These are phyloP conservation scores for Tupiocoris notatus DNA, from an alignment of 2,888 invertebrate genomes.

Conservation along the genomic window DNA sequence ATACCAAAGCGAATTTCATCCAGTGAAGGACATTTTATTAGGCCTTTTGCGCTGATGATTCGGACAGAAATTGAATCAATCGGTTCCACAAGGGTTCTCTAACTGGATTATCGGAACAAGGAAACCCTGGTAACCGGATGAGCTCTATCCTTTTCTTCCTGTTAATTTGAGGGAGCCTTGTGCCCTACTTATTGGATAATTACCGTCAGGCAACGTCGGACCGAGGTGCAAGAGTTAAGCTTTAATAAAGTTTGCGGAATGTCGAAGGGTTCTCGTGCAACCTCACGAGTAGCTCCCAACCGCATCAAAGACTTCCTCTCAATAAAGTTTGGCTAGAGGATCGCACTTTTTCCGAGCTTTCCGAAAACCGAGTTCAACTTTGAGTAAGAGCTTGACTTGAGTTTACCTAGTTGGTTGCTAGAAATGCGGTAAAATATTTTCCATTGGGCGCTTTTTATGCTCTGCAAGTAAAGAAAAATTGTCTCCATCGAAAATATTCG, in stretches of 20 bases:
- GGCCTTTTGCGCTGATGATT: too few relatives aligned
- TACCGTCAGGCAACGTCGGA: background rate
- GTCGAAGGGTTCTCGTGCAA: conserved; percentile 3
- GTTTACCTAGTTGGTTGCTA: too few relatives aligned
- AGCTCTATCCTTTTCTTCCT: conserved; percentile 3
- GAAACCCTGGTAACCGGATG: conserved; percentile 26
- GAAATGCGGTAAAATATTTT: too few relatives aligned
- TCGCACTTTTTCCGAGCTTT: too few relatives aligned
- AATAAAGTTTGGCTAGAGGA: too few relatives aligned
- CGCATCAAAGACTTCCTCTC: conserved; percentile 32
- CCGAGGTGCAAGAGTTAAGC: background rate
- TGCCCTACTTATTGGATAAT: conserved; percentile 24
- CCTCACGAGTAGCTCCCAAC: background rate
- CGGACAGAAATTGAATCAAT: background rate
- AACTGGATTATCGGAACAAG: conserved; percentile 11
- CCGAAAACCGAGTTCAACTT: too few relatives aligned
- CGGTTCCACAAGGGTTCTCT: background rate
- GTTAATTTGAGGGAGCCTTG: conserved; percentile 25
- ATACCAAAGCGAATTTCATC: too few relatives aligned
- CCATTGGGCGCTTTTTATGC: too few relatives aligned
- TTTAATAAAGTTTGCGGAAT: conserved; percentile 22
- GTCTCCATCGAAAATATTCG: too few relatives aligned
- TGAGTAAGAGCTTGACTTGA: too few relatives aligned
- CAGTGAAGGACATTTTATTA: too few relatives aligned
- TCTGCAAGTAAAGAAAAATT: too few relatives aligned